These are phyloP conservation scores for Thysanoteuthis rhombus DNA, from an alignment of 2,888 invertebrate species.

Conservation along the genomic window DNA sequence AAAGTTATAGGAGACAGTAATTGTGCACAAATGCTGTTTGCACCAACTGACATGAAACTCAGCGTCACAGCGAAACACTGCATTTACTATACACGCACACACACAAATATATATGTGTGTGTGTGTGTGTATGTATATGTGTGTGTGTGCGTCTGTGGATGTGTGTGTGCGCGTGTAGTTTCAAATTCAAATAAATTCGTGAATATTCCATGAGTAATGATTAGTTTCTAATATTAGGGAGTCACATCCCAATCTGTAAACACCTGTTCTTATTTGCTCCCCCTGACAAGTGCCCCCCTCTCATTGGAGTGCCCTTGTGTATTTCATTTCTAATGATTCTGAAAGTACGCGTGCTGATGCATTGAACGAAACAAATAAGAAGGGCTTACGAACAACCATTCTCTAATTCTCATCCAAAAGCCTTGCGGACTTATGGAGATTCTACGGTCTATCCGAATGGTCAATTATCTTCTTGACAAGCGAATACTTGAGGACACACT, in stretches of 20 bases:
- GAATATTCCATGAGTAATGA: too few relatives aligned
- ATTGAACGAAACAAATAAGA: too few relatives aligned
- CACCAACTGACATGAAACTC: too few relatives aligned
- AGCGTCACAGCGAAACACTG: too few relatives aligned
- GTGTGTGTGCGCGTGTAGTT: background rate
- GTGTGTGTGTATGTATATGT: background rate
- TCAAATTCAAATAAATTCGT: too few relatives aligned
- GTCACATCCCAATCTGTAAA: background rate
- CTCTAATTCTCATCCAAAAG: background rate
- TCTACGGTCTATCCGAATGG: background rate
- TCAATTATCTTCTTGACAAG: background rate
- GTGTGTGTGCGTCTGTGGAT: background rate
- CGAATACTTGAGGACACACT: conserved; percentile 12
- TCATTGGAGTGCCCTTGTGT: background rate
- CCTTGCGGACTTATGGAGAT: background rate
- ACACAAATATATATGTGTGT: background rate
- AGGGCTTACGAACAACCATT: background rate
- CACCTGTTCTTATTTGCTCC: background rate
- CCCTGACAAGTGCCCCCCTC: background rate
- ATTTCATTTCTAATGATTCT: background rate
- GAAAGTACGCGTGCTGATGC: background rate
- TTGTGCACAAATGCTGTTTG: too few relatives aligned
- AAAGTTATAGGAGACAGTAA: too few relatives aligned
- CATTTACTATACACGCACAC: background rate
- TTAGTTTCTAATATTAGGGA: too few relatives aligned